Base-by-base conservation (phyloP, 2,797 vertebrate species). In the Ctenopoma kingsleyae region DNA sequence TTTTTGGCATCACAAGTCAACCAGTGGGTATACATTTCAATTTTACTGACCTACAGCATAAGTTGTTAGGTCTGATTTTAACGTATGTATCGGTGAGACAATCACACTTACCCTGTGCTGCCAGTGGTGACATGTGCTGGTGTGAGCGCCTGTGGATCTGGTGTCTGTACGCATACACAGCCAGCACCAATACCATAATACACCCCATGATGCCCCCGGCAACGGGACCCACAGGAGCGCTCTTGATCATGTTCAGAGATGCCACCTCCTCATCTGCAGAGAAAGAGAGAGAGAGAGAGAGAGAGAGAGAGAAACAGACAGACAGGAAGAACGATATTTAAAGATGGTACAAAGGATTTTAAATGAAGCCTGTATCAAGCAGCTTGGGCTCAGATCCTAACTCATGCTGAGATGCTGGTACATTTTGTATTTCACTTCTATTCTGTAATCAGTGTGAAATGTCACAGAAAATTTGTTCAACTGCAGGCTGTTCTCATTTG, bases 141-240 rank as follows among this genome's bases (percentile, higher is more conserved):
- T 99, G 98, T 0, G 96, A 98, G 53, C 98, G 95, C 32, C 97
- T 95, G 76, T 99, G 98, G 61, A 99, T 99, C 93, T 99, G 98
- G 78, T 99, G 98, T 54, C 98, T 95, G 88, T 99, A 99, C 0
- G 97, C 98, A 0, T 99, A 99, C 53, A 99, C 97, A 0, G 97
- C 98, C 46, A 99, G 92, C 72, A 99, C 98, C 58, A 99, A 87
- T 64, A 99, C 98, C 98, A 99, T 99, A 76, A 99, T 98, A 79
- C 97, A 98, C 61, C 98, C 98, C 98, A 99, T 99, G 52, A 99
- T 99, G 19, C 98, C 98, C 50, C 98, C 98, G 0, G 98, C 98
- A 19, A 99, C 98, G 0, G 97, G 98, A 22, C 98, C 98, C 30
- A 99, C 98, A 0, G 98, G 98, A 3, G 97, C 98, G 0, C 97